A percentile compares a stretch with the other conserved stretches of the same genome.
Conservation (phyloP, 2,113 vertebrate genomes). For the Mustela lutreola region DNA sequence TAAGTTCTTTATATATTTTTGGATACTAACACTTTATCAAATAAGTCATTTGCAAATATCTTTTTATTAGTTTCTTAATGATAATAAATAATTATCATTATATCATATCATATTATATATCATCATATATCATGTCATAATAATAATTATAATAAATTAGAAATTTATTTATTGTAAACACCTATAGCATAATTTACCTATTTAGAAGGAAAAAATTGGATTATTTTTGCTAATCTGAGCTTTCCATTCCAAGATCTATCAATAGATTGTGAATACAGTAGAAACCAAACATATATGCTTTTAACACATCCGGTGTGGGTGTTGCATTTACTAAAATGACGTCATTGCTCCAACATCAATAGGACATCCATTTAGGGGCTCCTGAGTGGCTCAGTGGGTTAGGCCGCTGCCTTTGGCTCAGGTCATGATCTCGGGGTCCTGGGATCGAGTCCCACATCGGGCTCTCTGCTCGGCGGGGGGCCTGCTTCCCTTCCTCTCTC, state of each 20-base stretch:
- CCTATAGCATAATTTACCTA: not conserved
- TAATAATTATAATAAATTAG: no score
- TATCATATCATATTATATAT: no score
- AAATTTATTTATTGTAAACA: not conserved
- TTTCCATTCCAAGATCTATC: not conserved
- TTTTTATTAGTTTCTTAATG: conserved; percentile 23
- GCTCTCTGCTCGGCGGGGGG: no score
- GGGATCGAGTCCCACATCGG: no score
- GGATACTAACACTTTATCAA: not conserved
- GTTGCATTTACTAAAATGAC: not conserved
- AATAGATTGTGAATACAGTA: not conserved
- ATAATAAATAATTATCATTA: no score
- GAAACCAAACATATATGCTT: not conserved
- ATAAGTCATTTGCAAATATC: not conserved
- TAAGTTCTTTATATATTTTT: not conserved
- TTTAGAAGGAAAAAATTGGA: not conserved
- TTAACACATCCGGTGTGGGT: not conserved
- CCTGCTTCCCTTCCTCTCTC: no score
- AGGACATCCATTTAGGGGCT: not conserved
- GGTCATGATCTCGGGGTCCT: no score
- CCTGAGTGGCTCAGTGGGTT: no score
- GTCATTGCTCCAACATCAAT: not conserved
- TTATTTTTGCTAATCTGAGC: not conserved
- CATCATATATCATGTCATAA: no score
- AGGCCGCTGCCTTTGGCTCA: no score